Conservation (phyloP, 1,140 invertebrate genomes). For the Psix sp. region DNA sequence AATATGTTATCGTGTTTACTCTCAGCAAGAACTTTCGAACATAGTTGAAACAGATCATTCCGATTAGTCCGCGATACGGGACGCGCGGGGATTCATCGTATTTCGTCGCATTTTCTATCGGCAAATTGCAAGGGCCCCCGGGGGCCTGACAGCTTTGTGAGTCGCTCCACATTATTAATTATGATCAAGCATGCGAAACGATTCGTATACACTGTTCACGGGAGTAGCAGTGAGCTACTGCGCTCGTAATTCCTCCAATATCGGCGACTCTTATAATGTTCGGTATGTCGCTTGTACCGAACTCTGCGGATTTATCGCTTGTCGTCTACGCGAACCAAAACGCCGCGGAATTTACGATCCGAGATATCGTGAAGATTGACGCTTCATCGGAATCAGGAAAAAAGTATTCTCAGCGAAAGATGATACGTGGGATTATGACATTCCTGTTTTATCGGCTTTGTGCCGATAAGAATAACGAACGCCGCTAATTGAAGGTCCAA, state of each 20-base stretch:
- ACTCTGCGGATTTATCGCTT: constrained; percentile 62
- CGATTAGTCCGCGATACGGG: too few relatives aligned
- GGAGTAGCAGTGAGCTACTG: constrained; percentile 56
- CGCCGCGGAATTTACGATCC: constrained; percentile 55
- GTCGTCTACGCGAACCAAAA: constrained; percentile 58
- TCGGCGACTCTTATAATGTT: constrained; percentile 59
- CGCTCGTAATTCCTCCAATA: constrained; percentile 63
- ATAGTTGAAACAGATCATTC: too few relatives aligned
- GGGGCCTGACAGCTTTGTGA: constrained; percentile 72
- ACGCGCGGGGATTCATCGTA: constrained; percentile 30
- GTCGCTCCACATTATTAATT: constrained; percentile 74
- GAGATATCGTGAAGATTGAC: constrained; percentile 51
- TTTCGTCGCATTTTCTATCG: constrained; percentile 58
- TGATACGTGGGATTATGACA: constrained; percentile 57
- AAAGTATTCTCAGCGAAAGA: constrained; percentile 38
- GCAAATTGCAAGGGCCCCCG: constrained; percentile 62
- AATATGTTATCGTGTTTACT: too few relatives aligned
- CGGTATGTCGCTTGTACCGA: constrained; percentile 57
- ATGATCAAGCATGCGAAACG: constrained; percentile 76
- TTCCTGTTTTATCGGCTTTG: constrained; percentile 50
- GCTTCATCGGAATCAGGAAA: constrained; percentile 43
- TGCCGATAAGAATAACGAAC: constrained; percentile 50
- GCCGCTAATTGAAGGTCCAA: constrained; percentile 46
- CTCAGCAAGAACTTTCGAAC: too few relatives aligned
- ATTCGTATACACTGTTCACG: constrained; percentile 60